Conservation (phyloP, 2,888 invertebrate genomes). For the Tiphia femorata region DNA sequence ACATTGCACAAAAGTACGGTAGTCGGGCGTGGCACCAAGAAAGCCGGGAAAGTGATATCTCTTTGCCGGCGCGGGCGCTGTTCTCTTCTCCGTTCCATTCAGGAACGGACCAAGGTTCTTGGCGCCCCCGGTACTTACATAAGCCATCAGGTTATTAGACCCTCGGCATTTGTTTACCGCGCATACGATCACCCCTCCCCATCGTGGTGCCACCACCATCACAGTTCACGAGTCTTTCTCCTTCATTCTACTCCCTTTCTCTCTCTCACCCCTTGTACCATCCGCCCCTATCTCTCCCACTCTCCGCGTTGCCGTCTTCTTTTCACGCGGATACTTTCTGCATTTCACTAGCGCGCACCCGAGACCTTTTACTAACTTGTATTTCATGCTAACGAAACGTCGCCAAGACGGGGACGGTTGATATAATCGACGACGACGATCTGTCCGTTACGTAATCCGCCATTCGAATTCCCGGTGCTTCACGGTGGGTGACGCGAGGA, state of each 20-base stretch:
- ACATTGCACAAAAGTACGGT: conserved; percentile 32
- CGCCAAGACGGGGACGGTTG: neutral
- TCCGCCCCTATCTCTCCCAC: neutral
- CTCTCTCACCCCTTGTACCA: no score
- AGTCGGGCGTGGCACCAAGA: conserved; percentile 50
- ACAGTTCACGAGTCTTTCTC: no score
- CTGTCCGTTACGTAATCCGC: conserved; percentile 25
- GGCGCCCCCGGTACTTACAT: conserved; percentile 2
- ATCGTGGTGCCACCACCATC: neutral
- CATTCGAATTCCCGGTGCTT: no score
- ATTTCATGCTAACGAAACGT: neutral
- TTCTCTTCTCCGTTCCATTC: conserved; percentile 29
- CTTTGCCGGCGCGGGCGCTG: no score
- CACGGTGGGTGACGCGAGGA: no score
- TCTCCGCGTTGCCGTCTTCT: neutral
- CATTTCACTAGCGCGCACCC: conserved; percentile 11
- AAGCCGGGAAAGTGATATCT: conserved; percentile 55
- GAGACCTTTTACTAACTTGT: conserved; percentile 14
- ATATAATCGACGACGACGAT: neutral
- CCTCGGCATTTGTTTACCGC: conserved; percentile 5
- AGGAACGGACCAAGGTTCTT: conserved; percentile 22
- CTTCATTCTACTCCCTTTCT: no score
- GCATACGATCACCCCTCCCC: conserved; percentile 2
- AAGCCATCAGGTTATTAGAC: conserved; percentile 4
- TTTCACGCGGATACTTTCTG: neutral